Evolutionary conservation across 2,797 vertebrate species (phyloP), one percentile per base, ranked within the genome.

Genomic region (Arrhamphus sclerolepis): DNA sequence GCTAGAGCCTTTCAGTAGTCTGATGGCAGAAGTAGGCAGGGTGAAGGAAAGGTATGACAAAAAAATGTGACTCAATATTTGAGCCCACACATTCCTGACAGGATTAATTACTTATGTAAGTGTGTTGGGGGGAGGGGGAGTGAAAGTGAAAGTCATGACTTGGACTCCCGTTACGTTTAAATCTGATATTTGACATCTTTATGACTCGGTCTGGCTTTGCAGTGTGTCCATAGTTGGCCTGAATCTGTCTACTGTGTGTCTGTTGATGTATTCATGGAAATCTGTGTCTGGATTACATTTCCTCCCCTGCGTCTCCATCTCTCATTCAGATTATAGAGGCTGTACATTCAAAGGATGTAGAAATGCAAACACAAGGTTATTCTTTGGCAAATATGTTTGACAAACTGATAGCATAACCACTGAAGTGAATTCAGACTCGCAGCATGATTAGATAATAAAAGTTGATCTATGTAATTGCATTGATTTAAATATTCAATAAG

Each of bases 91-190:
- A 21, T 56, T 86, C 64, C 70, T 75, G 75, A 82, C 77, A 62
- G 82, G 82, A 87, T 88, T 89, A 86, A 87, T 89, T 82, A 79
- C 78, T 83, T 81, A 82, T 76, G 50, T 82, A 81, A 77, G 70
- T 80, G 46, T 66, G 70, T 77, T 29, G 46, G 34, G 34, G 34
- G 14, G 48, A 26, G 52, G 6, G 6, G n/a, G 60, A 43, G 70
- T 52, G 26, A 46, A 58, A 57, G 73, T 67, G 29, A 51, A 80
- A 71, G 72, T 78, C 74, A 19, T 48, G 56, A 56, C 62, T 70
- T 14, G 10, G 61, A n/a, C 57, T n/a, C 6, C 40, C 21, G 57
- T 52, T 70, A 13, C 50, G 46, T 82, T 71, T 39, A 31, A 69
- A 77, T 75, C 47, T 5, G 26, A 46, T 65, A 22, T 69, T 68